Evolutionary conservation across 2,113 vertebrate genomes (phyloP), one percentile per base, ranked within the genome.

Genomic region (Regulus satrapa): DNA sequence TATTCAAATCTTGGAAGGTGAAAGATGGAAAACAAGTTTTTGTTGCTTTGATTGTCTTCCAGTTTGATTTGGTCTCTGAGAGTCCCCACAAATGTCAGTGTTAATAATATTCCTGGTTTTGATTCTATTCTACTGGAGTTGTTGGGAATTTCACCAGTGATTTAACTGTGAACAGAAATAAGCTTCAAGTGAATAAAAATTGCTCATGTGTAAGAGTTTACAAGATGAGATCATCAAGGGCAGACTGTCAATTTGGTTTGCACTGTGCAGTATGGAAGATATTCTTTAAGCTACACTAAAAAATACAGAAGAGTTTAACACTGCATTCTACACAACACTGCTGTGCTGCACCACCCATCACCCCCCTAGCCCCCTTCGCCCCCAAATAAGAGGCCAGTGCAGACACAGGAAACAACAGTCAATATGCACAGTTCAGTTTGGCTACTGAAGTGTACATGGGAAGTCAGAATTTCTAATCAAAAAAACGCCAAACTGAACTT

Each of bases 11-110:
- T 89, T 67, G 59, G 52, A 88, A 90, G 38, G 58, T 63, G 72
- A 88, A 95, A 95, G 63, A 83, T 0, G 1, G 59, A 78, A 90
- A 95, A 62, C 51, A 83, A 85, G 52, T 83, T 94, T 96, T 93
- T 46, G 45, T 79, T 93, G n/a, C 48, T 88, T 85, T 66, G 34
- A 52, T 79, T 67, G 36, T 36, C 81, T 92, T 90, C 48, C 9
- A 8, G 46, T 76, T 80, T 93, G n/a, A 77, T 89, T 82, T 82
- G 71, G 67, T 93, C 58, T 85, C 24, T 40, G 58, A 91, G 67
- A 94, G 12, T 14, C 77, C 58, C 49, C 34, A 34, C 5, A 32
- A 54, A 92, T 93, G 26, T 69, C 78, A 62, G 0, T 40, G 21
- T 34, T 79, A 54, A 52, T 79, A 54, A 52, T 76, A 77, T 58